Percentiles rank a stretch among this genome's conserved stretches.
Conservation (phyloP, 2,888 invertebrate species). For the Dasysyrphus albostriatus region DNA sequence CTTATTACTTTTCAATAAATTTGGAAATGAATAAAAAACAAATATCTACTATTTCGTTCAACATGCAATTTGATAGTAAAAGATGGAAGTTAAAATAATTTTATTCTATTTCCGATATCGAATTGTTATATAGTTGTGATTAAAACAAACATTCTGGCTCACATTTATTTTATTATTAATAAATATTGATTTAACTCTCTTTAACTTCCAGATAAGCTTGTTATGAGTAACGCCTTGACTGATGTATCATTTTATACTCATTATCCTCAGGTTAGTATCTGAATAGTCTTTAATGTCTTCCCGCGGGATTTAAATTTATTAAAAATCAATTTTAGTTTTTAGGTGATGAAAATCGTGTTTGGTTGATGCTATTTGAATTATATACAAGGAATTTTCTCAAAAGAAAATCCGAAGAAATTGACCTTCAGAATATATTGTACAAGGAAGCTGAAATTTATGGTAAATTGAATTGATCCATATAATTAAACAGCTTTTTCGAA, state of each 20-base stretch:
- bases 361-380: slow-evolving; percentile 86
- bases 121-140: neutral
- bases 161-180: neutral
- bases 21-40: slow-evolving; percentile 14
- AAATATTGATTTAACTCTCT: slow-evolving; percentile 25
- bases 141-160: slow-evolving; percentile 5
- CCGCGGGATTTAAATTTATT: neutral
- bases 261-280: slow-evolving; percentile 79
- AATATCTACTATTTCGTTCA: slow-evolving; percentile 26
- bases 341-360: slow-evolving; percentile 83
- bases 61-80: slow-evolving; percentile 52
- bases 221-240: slow-evolving; percentile 84
- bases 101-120: slow-evolving; percentile 33
- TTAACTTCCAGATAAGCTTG: slow-evolving; percentile 83
- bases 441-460: slow-evolving; percentile 80
- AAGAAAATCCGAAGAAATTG: slow-evolving; percentile 80
- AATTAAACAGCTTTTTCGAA: neutral
- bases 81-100: slow-evolving; percentile 1
- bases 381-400: slow-evolving; percentile 84
- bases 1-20: slow-evolving; percentile 50
- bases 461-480: slow-evolving; percentile 47
- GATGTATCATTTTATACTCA: slow-evolving; percentile 84
- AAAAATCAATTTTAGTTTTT: slow-evolving; percentile 42
- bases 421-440: slow-evolving; percentile 79
- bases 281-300: neutral